Evolutionary conservation across 1,140 invertebrate species (phyloP), one percentile per base, ranked within the genome.

Genomic region (Temnothorax longispinosus): DNA sequence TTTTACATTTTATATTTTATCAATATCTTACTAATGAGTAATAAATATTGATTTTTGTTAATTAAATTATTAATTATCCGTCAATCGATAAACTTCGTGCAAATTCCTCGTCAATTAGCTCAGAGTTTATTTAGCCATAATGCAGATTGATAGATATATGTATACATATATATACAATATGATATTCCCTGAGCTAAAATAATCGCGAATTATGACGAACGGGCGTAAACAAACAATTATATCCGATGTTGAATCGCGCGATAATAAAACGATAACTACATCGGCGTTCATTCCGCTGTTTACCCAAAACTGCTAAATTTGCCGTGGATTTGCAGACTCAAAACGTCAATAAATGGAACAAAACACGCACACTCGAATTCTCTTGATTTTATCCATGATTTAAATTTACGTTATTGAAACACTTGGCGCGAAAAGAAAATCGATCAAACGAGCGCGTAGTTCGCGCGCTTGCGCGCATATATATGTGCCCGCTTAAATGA

Each of bases 381-480:
- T 54, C 47, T 80, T 80, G 44, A 67, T 67, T 80, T 80, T 67
- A 69, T 67, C 44, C 76, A 3, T 35, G 35, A 81, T 72, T 72
- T 72, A 21, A 82, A 72, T 74, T 82, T 72, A 7, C 47, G 27
- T 81, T 60, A 84, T 74, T 74, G 52, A 32, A 81, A 44, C 18
- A 44, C 27, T 60, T 58, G 67, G 38, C 50, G 35, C 44, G 47
- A 71, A 71, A 71, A 71, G 56, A 35, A 2, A 71, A 81, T 81
- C 54, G 54, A 75, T 75, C 56, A 44, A 27, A 5, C 41, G n/a
- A 11, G 56, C 38, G 56, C 27, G 1, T 47, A 56, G 52, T 69
- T 44, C n/a, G 35, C 10, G 13, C 27, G 35, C n/a, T 52, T 18
- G 41, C 54, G 44, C 50, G 32, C 56, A 8, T 52, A 8, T 52